A percentile compares a stretch with the other conserved stretches of the same genome.
phyloP scores from a whole-genome alignment of 2,113 vertebrate genomes.

The Alosa alosa region DNA sequence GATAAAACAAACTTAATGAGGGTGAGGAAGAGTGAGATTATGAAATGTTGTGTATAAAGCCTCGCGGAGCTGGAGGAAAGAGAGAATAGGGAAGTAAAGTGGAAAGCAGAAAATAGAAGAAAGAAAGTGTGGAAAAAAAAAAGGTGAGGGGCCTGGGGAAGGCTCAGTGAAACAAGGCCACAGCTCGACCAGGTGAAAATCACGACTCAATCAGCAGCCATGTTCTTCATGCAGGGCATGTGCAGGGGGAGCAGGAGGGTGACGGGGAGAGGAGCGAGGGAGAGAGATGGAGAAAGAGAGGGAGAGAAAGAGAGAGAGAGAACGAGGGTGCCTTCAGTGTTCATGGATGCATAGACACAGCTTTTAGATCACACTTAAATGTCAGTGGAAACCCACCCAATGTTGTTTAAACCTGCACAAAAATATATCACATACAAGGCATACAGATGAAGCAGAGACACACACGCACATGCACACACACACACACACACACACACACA shows the following conservation, averaged over 20 bases:
- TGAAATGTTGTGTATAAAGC: conserved; percentile 3
- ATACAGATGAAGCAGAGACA: neutral
- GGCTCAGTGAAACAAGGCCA: conserved; percentile 43
- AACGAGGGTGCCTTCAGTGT: conserved; percentile 18
- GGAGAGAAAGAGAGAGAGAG: neutral
- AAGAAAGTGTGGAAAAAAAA: conserved; percentile 16
- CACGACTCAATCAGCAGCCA: conserved; percentile 49
- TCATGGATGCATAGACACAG: conserved; percentile 49
- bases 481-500: neutral
- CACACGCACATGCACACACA: neutral
- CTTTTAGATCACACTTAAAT: conserved; percentile 32
- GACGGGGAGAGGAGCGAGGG: conserved; percentile 21
- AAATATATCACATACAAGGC: neutral
- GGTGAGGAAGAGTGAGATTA: neutral
- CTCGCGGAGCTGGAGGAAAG: neutral
- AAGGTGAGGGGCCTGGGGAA: too few species aligned
- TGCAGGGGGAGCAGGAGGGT: conserved; percentile 15
- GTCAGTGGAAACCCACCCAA: neutral
- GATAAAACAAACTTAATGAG: neutral
- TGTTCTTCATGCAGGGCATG: conserved; percentile 52
- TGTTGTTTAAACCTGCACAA: neutral
- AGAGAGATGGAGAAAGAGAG: neutral
- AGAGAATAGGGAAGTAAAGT: too few species aligned
- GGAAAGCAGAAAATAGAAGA: conserved; percentile 3
- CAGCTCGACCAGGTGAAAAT: conserved; percentile 47